phyloP scores from a whole-genome alignment of 1,140 invertebrate genomes.

The Drosophila kikkawai region DNA sequence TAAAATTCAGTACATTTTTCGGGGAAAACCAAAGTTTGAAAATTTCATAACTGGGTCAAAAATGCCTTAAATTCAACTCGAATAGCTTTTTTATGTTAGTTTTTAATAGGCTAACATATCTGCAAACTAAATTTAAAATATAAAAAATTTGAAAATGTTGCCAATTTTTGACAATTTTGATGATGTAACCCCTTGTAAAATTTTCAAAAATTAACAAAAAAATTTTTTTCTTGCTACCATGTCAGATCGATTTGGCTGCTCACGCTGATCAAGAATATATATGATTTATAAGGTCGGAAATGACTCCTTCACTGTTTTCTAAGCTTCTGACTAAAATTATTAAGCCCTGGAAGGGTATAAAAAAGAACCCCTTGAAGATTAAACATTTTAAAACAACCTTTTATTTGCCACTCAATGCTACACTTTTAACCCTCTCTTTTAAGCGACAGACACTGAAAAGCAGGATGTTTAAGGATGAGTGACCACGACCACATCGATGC shows the following conservation, averaged over 20 bases:
- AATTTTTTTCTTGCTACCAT: not conserved
- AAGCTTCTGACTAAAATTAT: not conserved
- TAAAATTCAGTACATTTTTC: too few species aligned
- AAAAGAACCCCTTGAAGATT: not conserved
- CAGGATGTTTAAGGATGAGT: constrained; percentile 34
- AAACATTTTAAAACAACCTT: not conserved
- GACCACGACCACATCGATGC: constrained; percentile 29
- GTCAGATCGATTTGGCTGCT: not conserved
- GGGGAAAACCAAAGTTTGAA: too few species aligned
- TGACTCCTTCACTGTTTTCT: not conserved
- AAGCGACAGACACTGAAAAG: not conserved
- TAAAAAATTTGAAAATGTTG: too few species aligned
- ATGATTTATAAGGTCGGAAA: not conserved
- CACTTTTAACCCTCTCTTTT: not conserved
- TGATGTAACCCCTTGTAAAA: too few species aligned
- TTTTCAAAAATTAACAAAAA: too few species aligned
- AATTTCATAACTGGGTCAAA: too few species aligned
- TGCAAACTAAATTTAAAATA: too few species aligned
- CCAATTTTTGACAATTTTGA: too few species aligned
- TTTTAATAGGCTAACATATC: too few species aligned
- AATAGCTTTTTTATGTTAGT: too few species aligned
- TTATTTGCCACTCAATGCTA: not conserved
- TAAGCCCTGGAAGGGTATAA: not conserved
- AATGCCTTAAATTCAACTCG: too few species aligned
- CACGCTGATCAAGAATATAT: not conserved